phyloP scores from a whole-genome alignment of 2,113 vertebrate genomes.

The Vireo altiloquus region DNA sequence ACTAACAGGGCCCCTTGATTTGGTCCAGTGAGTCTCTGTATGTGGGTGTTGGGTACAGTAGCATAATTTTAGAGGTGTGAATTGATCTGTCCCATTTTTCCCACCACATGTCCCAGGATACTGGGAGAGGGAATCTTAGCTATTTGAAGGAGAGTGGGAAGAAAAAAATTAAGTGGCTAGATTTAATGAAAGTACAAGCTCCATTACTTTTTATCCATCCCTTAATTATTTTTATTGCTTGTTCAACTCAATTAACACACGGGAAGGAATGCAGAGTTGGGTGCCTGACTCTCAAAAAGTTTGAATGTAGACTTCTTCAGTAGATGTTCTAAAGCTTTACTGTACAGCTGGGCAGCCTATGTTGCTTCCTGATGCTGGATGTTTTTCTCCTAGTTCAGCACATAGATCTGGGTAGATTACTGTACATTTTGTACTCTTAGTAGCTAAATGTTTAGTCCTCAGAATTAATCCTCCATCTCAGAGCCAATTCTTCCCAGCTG shows the following conservation, averaged over 20 bases:
- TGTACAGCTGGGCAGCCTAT: neutral
- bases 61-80: neutral
- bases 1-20: neutral
- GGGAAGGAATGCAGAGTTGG: neutral
- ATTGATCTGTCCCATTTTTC: neutral
- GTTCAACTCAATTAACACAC: neutral
- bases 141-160: neutral
- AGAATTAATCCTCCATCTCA: neutral
- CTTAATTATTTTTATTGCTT: neutral
- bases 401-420: neutral
- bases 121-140: neutral
- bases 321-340: neutral
- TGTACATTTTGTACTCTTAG: neutral
- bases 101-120: neutral
- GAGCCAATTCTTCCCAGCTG: constrained; percentile 12
- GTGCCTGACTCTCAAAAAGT: neutral
- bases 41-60: neutral
- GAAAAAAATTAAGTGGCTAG: neutral
- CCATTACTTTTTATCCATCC: neutral
- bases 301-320: neutral
- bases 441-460: neutral
- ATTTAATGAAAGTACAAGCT: neutral
- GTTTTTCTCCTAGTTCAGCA: neutral
- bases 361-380: neutral
- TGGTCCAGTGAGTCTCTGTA: neutral